Base-by-base conservation (phyloP, 2,888 invertebrate genomes). In the Matsumyia berberina region DNA sequence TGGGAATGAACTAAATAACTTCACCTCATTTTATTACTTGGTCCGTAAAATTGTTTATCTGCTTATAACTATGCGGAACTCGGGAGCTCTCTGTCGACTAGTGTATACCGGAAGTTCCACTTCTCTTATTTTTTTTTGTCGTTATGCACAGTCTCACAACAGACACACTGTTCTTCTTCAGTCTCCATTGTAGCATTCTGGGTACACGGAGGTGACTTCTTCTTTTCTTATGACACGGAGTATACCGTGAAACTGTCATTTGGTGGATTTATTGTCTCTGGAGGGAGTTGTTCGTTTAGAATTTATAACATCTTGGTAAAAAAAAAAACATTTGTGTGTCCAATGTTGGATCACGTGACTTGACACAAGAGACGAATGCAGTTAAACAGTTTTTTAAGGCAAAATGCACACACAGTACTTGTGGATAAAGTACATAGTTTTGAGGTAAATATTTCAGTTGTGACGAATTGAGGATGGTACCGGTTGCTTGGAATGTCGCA, bases 21-120 rank as follows among this genome's bases (percentile, higher is more conserved):
- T 80, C 74, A 60, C 74, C 70, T 73, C 64, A 60, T 80, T 85
- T 85, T 76, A 80, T 85, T 85, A 76, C 70, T 72, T 79, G 73
- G 77, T 74, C 74, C 39, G 69, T 64, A 69, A 80, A 85, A 82
- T 85, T 85, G 85, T 85, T 85, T 85, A 85, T 85, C 85, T 79
- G 73, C 35, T 73, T 78, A 69, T 69, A 81, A 74, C 69, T 70
- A 74, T 74, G 62, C 46, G 78, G 60, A 67, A 78, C 67, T 24
- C 4, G 24, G 4, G 24, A 24, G 4, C 24, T 24, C 24, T 67
- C 17, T 64, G 42, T 29, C 24, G 24, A 24, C 24, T 24, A 24
- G 49, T 42, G 72, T 64, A 60, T 62, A 51, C 57, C 51, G 72
- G 60, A 72, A 72, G 77, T 73, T 42, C 55, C 53, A 42, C 35